Base-by-base conservation (phyloP, 2,888 invertebrate genomes). In the Aromia moschata region DNA sequence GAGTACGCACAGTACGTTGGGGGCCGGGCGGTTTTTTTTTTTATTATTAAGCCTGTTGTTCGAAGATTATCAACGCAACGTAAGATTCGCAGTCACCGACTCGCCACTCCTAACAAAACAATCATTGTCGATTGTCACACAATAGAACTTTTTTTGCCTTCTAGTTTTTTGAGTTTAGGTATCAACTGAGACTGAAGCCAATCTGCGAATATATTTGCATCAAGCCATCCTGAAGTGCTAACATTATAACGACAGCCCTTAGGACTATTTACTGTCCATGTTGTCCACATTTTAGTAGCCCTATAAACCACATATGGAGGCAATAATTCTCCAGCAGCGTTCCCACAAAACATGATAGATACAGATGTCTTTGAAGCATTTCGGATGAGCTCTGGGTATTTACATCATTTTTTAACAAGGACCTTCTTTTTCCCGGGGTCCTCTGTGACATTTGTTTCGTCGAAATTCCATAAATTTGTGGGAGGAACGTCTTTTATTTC, bases 381-480 rank as follows among this genome's bases (percentile, higher is more conserved):
- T 44, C 70, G 64, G 18, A 74, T 70, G 25, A 70, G 20, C 52
- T 76, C 70, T 30, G 70, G 67, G 54, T 77, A 72, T 56, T 74
- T 65, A 25, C 25, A 41, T 4, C 64, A 58, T 60, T 56, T 58
- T 40, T 60, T 62, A 61, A 46, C 47, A 11, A 70, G 44, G 20
- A 58, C 59, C 41, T 61, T 70, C 60, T 69, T 72, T 31, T 47
- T 53, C 1, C 71, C 72, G 16, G 74, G 73, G 60, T 79, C 72
- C 60, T 74, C 63, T 4, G 53, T 49, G 1, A 62, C 41, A 49
- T 64, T 62, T 3, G 68, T 66, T 37, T 64, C 56, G 14, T 77
- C 77, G 65, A 73, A 75, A 40, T 74, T 78, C 56, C 72, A 64
- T 7, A 75, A 68, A 52, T 75, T 71, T 49, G 60, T 45, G 40